A percentile compares a stretch with the other conserved stretches of the same genome.
phyloP scores from a whole-genome alignment of 2,888 invertebrate species.

The Eueremaeus valkanovi region DNA sequence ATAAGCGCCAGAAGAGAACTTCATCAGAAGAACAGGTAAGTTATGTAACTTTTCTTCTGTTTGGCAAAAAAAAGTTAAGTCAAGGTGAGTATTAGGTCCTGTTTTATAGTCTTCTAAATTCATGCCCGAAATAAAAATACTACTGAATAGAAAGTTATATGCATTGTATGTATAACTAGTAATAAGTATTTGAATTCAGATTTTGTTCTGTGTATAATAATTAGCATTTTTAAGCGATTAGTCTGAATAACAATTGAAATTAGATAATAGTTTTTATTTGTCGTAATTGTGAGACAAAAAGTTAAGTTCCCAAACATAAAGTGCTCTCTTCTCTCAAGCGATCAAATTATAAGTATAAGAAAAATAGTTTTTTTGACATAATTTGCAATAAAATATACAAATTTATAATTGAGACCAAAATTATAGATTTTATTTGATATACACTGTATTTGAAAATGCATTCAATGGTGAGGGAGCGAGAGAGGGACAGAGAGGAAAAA shows the following conservation, averaged over 20 bases:
- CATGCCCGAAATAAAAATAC: not conserved
- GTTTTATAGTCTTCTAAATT: not conserved
- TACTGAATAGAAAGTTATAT: not conserved
- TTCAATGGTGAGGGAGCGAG: no score
- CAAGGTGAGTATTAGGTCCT: conserved; percentile 29
- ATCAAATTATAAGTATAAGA: not conserved
- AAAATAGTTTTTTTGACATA: not conserved
- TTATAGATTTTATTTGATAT: no score
- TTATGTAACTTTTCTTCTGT: not conserved
- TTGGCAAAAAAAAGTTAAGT: not conserved
- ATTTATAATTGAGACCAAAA: not conserved
- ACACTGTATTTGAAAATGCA: no score
- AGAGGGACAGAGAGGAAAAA: no score
- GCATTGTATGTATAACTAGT: not conserved
- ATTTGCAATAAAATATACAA: not conserved
- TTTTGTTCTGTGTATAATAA: not conserved
- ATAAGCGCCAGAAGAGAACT: no score
- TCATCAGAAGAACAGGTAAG: not conserved
- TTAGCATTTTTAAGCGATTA: conserved; percentile 20
- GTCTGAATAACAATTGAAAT: conserved; percentile 19
- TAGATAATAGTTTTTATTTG: conserved; percentile 8
- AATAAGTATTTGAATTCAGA: not conserved
- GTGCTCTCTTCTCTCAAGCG: conserved; percentile 1
- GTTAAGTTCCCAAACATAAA: conserved; percentile 3
- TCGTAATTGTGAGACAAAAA: conserved; percentile 26